A percentile compares a stretch with the other conserved stretches of the same genome.
phyloP scores from a whole-genome alignment of 2,797 vertebrate genomes.

The Pseudochirops cupreus region DNA sequence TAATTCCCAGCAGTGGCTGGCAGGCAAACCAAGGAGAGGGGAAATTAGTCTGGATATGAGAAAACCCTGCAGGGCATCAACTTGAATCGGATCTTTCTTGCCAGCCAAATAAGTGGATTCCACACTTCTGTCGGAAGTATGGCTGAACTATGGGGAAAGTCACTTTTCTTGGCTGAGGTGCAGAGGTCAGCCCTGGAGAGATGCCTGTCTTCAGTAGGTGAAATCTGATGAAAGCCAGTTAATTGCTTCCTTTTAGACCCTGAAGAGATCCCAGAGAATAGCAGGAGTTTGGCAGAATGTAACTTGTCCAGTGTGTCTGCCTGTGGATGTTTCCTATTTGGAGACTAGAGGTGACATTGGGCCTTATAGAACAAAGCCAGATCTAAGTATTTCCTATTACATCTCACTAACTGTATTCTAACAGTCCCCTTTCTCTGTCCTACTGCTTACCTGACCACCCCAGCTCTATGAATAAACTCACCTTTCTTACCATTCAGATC shows the following conservation, averaged over 20 bases:
- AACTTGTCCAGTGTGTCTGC: neutral
- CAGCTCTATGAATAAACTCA: neutral
- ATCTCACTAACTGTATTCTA: neutral
- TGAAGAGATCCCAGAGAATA: neutral
- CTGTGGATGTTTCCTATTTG: neutral
- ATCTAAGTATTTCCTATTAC: neutral
- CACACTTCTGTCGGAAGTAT: neutral
- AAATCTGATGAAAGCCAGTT: neutral
- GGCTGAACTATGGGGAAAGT: constrained; percentile 12
- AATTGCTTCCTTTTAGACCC: constrained; percentile 1
- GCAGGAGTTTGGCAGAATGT: neutral
- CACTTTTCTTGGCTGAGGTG: constrained; percentile 28
- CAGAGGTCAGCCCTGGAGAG: neutral
- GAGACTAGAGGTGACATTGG: neutral
- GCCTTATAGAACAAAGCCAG: neutral
- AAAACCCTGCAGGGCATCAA: neutral
- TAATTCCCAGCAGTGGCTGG: constrained; percentile 33
- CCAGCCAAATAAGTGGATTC: neutral
- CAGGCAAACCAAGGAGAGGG: neutral
- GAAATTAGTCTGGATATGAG: constrained; percentile 15
- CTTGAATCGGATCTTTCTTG: constrained; percentile 19
- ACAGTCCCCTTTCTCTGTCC: neutral
- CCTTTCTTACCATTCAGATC: neutral
- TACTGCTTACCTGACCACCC: neutral
- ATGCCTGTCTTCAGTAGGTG: neutral